Evolutionary conservation across 2,113 vertebrate genomes (phyloP).

Genomic region (Peromyscus maniculatus): DNA sequence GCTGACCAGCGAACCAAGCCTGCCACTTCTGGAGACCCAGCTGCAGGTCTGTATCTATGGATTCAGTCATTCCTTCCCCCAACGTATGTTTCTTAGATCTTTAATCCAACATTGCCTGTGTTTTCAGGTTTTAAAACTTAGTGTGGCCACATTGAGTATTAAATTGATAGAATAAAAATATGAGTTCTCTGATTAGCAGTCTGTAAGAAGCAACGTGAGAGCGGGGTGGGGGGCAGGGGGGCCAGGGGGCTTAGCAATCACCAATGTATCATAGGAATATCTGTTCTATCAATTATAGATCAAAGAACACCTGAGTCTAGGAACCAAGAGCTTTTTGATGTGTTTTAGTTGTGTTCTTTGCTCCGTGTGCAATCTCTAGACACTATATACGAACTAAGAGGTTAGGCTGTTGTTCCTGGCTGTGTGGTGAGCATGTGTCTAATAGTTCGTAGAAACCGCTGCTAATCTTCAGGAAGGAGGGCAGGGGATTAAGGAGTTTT

Average conservation of each 20-base stretch:
- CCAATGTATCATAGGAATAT: background rate
- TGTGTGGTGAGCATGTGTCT: background rate
- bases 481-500: background rate
- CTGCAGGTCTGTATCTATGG: conserved; percentile 89
- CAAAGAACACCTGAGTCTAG: background rate
- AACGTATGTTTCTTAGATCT: background rate
- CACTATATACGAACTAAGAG: background rate
- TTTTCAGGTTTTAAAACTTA: background rate
- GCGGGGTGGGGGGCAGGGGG: background rate
- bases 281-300: background rate
- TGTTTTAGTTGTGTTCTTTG: background rate
- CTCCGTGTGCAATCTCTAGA: background rate
- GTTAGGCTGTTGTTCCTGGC: background rate
- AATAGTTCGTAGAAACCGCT: background rate
- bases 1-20: conserved; percentile 89
- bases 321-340: background rate
- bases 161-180: background rate
- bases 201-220: conserved; percentile 39
- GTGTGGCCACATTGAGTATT: background rate
- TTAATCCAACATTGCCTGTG: background rate
- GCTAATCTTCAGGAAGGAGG: background rate
- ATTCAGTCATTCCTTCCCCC: background rate
- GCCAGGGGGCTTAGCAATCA: background rate
- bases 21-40: conserved; percentile 90
- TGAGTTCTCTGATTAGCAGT: background rate